A percentile compares a stretch with the other conserved stretches of the same genome.
Conservation (phyloP, 1,140 invertebrate species). For the Manduca sexta region DNA sequence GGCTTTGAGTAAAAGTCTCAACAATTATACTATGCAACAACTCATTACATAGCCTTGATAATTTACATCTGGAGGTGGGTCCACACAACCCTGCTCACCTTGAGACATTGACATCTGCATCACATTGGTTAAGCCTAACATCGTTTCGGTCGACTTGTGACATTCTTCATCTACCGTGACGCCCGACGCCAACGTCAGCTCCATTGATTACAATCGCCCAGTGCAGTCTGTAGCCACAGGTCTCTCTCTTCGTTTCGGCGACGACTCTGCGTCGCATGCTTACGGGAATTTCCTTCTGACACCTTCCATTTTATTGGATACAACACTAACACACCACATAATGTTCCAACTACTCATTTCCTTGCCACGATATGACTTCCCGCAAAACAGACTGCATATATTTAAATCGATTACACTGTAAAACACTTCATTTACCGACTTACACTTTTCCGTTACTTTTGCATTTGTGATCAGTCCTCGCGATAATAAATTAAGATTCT, state of each 20-base stretch:
- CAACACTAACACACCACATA: constrained; percentile 69
- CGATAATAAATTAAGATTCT: constrained; percentile 69
- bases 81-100: constrained; percentile 8
- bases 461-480: constrained; percentile 61
- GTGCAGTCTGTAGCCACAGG: too few relatives aligned
- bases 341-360: constrained; percentile 53
- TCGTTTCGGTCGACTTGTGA: constrained; percentile 40
- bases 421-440: constrained; percentile 56
- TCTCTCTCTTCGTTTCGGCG: too few relatives aligned
- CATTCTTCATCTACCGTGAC: too few relatives aligned
- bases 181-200: too few relatives aligned
- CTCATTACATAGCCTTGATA: constrained; percentile 32
- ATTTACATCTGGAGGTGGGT: constrained; percentile 30
- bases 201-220: too few relatives aligned
- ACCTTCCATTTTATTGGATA: constrained; percentile 69
- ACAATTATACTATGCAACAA: constrained; percentile 21
- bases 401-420: constrained; percentile 42
- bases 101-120: constrained; percentile 30
- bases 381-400: constrained; percentile 29
- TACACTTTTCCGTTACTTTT: constrained; percentile 65
- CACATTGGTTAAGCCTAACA: constrained; percentile 55
- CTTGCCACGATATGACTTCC: constrained; percentile 45
- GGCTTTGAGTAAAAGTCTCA: constrained; percentile 33
- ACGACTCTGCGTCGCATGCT: constrained; percentile 28
- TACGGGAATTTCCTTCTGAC: constrained; percentile 58